Evolutionary conservation across 2,113 vertebrate genomes (phyloP), one percentile per base, ranked within the genome.

Genomic region (Seriola quinqueradiata): DNA sequence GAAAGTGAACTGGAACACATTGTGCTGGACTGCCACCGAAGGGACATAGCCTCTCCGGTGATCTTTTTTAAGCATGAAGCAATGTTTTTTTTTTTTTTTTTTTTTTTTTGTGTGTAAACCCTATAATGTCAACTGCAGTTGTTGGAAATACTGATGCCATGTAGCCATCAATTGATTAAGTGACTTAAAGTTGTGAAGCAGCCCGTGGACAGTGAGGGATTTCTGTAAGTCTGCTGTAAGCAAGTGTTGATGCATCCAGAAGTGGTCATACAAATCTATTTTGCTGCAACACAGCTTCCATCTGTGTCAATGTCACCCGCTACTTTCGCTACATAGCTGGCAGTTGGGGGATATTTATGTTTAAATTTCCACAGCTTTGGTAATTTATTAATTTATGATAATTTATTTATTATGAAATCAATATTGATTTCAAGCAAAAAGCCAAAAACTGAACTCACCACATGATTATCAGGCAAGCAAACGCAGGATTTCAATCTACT

Each of bases 1-100:
- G 94, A 93, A 94, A 93, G 93, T 94, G 91, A 94, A 93, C 92
- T 94, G 92, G 93, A 94, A 94, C 91, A 92, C 92, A 94, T 93
- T 94, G 93, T 92, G 88, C 89, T 90, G 92, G 90, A 92, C 92
- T 91, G 92, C 89, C 92, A 93, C 91, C 82, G 89, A 94, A 90
- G 93, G 93, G 93, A 94, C 90, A 89, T 92, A 79, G 78, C 80
- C 82, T 92, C 82, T 50, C 82, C 81, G 87, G 77, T 93, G 92
- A 92, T 93, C 79, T 90, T 90, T 91, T 92, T 93, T 93, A 83
- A 89, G 92, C 91, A 90, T 92, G 89, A 92, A 91, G 85, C 68
- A 68, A 71, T 90, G 86, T 70, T 23, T 60, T 40, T 71, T 81
- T 5, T 44, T 78, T 78, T 50, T 38, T 48, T 42, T 42, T 11